These are phyloP conservation scores for Tachysurus fulvidraco DNA, from an alignment of 2,113 vertebrate species.

Conservation along the genomic window DNA sequence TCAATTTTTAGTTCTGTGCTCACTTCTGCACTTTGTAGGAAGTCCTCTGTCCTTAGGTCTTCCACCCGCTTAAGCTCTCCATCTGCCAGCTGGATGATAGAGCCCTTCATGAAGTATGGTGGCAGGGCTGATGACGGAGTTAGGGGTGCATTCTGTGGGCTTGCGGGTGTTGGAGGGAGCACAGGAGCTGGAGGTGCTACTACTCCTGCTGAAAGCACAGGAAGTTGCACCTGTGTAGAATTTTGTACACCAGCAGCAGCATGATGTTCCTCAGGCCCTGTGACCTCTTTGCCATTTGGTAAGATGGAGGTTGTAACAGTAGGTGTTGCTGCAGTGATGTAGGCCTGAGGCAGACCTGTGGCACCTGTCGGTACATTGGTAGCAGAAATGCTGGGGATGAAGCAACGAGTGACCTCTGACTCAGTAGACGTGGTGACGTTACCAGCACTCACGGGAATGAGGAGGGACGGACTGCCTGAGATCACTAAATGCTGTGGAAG, in stretches of 20 bases:
- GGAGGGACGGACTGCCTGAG: slow-evolving; percentile 89
- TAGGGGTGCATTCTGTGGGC: slow-evolving; percentile 63
- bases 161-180: slow-evolving; percentile 54
- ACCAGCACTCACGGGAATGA: slow-evolving; percentile 85
- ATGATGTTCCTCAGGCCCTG: slow-evolving; percentile 68
- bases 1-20: slow-evolving; percentile 89
- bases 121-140: slow-evolving; percentile 79
- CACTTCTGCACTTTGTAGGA: slow-evolving; percentile 88
- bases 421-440: slow-evolving; percentile 70
- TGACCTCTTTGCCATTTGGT: slow-evolving; percentile 84
- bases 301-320: slow-evolving; percentile 76
- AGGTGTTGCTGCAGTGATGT: slow-evolving; percentile 67
- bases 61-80: slow-evolving; percentile 90
- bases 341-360: slow-evolving; percentile 91
- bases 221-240: slow-evolving; percentile 75
- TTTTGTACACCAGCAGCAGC: slow-evolving; percentile 43
- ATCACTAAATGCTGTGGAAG: slow-evolving; percentile 94
- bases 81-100: slow-evolving; percentile 88
- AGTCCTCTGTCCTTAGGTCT: slow-evolving; percentile 89
- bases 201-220: slow-evolving; percentile 75
- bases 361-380: slow-evolving; percentile 79
- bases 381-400: slow-evolving; percentile 78
- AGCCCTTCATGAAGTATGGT: slow-evolving; percentile 92
- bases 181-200: slow-evolving; percentile 64
- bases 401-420: slow-evolving; percentile 78